These are phyloP conservation scores for Apodemia duryi DNA, from an alignment of 2,888 invertebrate genomes.

Conservation along the genomic window DNA sequence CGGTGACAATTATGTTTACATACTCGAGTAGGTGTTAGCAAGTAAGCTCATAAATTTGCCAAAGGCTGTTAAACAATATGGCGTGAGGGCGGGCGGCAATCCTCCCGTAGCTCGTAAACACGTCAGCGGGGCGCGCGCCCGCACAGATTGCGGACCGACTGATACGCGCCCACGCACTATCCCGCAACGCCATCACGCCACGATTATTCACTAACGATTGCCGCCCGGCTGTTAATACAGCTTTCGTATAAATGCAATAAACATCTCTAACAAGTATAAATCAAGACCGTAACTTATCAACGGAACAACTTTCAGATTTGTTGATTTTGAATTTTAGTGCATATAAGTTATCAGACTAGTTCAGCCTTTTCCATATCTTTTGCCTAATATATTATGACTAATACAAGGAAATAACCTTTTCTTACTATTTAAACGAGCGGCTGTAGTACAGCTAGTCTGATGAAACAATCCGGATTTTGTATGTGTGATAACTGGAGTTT, in stretches of 20 bases:
- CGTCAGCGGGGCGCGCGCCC: constrained; percentile 61
- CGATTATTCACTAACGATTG: constrained; percentile 46
- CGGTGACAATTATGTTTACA: constrained; percentile 30
- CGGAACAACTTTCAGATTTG: constrained; percentile 20
- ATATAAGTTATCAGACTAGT: not conserved
- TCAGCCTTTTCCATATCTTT: not conserved
- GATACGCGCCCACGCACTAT: constrained; percentile 54
- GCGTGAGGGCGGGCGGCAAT: constrained; percentile 63
- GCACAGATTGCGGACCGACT: constrained; percentile 61
- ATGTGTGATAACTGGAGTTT: too few relatives aligned
- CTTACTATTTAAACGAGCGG: too few relatives aligned
- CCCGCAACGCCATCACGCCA: constrained; percentile 27
- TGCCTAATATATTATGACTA: too few relatives aligned
- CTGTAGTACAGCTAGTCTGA: too few relatives aligned
- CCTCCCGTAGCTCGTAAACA: constrained; percentile 61
- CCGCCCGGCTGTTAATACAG: constrained; percentile 43
- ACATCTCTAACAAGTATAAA: constrained; percentile 39
- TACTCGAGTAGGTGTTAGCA: constrained; percentile 30
- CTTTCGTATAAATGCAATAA: constrained; percentile 40
- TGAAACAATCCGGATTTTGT: too few relatives aligned
- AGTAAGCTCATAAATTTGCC: constrained; percentile 33
- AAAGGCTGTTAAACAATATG: constrained; percentile 69
- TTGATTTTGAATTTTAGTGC: not conserved
- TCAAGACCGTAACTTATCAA: constrained; percentile 32
- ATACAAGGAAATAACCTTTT: too few relatives aligned